phyloP scores from a whole-genome alignment of 64 coral and sea anemone genomes.

The Acropora tenuis region DNA sequence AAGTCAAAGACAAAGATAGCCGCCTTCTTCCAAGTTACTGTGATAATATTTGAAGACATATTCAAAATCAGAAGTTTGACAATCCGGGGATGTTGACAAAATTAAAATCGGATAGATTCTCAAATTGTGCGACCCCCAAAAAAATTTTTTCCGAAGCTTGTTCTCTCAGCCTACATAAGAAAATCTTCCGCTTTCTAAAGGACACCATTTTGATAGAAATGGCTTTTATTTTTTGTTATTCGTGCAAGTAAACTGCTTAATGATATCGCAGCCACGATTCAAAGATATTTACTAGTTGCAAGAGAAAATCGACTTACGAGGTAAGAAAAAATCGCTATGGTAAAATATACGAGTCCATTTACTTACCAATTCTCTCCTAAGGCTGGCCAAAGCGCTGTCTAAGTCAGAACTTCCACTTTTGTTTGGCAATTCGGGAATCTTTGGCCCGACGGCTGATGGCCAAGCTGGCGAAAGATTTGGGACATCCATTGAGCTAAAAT shows the following conservation, averaged over 20 bases:
- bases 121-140: too few relatives aligned
- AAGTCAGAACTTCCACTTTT: slow-evolving; percentile 33
- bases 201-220: too few relatives aligned
- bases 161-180: too few relatives aligned
- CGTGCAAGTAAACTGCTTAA: neutral
- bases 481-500: neutral
- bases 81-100: neutral
- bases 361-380: slow-evolving; percentile 87
- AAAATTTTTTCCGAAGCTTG: too few relatives aligned
- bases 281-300: slow-evolving; percentile 30
- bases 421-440: slow-evolving; percentile 47
- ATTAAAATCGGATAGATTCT: neutral
- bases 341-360: neutral
- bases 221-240: neutral
- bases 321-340: neutral
- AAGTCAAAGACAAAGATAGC: too few relatives aligned
- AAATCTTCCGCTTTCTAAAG: too few relatives aligned
- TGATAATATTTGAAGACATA: too few relatives aligned
- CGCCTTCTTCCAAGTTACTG: too few relatives aligned
- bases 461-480: slow-evolving; percentile 43
- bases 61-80: too few relatives aligned
- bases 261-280: neutral
- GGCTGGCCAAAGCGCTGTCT: slow-evolving; percentile 55
- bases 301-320: neutral
- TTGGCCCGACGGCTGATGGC: slow-evolving; percentile 73